Conservation (phyloP, 2,113 vertebrate genomes). For the Mustelus asterias region DNA sequence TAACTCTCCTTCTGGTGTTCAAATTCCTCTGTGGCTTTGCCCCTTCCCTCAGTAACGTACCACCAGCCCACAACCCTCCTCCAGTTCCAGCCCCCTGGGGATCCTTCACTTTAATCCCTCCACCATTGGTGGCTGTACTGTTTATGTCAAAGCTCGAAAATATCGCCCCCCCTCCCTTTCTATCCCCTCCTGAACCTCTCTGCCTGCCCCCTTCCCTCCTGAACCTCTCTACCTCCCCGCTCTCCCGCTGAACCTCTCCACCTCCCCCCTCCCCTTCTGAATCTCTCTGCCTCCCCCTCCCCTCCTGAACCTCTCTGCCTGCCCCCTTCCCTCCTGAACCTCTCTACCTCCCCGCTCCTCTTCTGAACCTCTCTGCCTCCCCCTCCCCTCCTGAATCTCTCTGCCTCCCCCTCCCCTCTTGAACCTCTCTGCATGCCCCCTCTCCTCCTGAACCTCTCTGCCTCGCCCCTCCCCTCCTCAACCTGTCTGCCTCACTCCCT, state of each 20-base stretch:
- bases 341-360: not conserved
- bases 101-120: not conserved
- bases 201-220: too few relatives aligned
- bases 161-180: too few relatives aligned
- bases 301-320: not conserved
- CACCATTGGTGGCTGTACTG: not conserved
- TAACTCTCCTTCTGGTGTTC: not conserved
- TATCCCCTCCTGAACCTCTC: too few relatives aligned
- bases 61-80: not conserved
- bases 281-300: not conserved
- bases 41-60: not conserved
- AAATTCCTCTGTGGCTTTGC: not conserved
- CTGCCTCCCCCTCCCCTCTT: too few relatives aligned
- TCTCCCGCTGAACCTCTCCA: too few relatives aligned
- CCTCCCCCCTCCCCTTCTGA: not conserved
- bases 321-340: too few relatives aligned
- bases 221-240: too few relatives aligned
- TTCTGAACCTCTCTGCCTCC: not conserved
- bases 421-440: too few relatives aligned
- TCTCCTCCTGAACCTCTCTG: too few relatives aligned
- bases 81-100: not conserved
- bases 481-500: not conserved
- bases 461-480: not conserved
- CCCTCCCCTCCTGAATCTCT: too few relatives aligned
- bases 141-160: not conserved